Evolutionary conservation across 2,888 invertebrate genomes (phyloP).

Genomic region (Phyto melanocephala): DNA sequence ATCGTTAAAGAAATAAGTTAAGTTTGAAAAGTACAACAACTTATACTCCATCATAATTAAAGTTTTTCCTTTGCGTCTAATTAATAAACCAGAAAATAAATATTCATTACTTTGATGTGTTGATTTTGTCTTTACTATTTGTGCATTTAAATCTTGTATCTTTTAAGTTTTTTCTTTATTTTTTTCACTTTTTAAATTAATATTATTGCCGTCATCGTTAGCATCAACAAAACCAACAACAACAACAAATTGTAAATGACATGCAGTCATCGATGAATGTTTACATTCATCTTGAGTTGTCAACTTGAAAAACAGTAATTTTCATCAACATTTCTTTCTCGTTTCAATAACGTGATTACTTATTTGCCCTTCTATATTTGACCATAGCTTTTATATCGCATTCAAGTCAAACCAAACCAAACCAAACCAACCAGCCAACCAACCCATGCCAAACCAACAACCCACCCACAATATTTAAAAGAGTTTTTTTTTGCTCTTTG

Average conservation of each 20-base stretch:
- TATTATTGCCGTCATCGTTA: not conserved
- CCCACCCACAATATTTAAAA: conserved; percentile 27
- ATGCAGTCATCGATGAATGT: conserved; percentile 73
- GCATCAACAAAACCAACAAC: not conserved
- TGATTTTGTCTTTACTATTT: conserved; percentile 37
- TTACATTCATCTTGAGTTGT: conserved; percentile 78
- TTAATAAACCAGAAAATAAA: not conserved
- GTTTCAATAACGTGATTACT: conserved; percentile 53
- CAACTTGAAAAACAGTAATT: conserved; percentile 77
- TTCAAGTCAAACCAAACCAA: not conserved
- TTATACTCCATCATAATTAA: not conserved
- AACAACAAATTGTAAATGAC: conserved; percentile 58
- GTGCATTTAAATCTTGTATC: conserved; percentile 32
- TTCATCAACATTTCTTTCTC: conserved; percentile 68
- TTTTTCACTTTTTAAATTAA: not conserved
- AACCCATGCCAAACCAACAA: not conserved
- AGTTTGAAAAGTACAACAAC: too few relatives aligned
- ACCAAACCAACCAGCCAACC: conserved; percentile 7
- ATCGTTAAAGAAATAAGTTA: too few relatives aligned
- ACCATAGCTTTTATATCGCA: conserved; percentile 7
- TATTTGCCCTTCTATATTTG: conserved; percentile 8
- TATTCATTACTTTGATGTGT: conserved; percentile 29
- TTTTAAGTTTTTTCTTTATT: conserved; percentile 1
- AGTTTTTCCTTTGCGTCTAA: not conserved
- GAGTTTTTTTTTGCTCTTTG: conserved; percentile 10